Percentiles rank a stretch among this genome's conserved stretches.
phyloP scores from a whole-genome alignment of 2,888 invertebrate species.

The Argyresthia goedartella region DNA sequence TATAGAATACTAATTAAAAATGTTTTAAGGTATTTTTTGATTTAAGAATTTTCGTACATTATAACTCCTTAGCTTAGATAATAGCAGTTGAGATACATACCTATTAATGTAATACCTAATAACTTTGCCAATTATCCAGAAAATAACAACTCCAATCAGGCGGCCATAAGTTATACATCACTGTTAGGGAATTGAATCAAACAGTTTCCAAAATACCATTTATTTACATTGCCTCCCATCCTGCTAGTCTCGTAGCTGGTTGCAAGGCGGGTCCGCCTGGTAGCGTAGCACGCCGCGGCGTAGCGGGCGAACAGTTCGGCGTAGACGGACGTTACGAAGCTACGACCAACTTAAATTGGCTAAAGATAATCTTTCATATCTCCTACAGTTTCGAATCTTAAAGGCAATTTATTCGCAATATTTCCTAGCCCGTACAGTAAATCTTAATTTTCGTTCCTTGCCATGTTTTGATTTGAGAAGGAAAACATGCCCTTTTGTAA shows the following conservation, averaged over 20 bases:
- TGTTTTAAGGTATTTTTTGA: too few relatives aligned
- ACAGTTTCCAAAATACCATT: not conserved
- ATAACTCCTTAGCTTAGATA: too few relatives aligned
- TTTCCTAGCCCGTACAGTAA: not conserved
- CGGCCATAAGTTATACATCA: not conserved
- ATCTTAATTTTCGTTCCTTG: not conserved
- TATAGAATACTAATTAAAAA: too few relatives aligned
- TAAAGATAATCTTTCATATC: slow-evolving; percentile 6
- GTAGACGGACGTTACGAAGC: not conserved
- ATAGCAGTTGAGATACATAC: too few relatives aligned
- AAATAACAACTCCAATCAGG: too few relatives aligned
- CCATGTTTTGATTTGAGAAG: not conserved
- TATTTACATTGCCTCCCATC: not conserved
- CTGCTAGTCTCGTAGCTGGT: not conserved
- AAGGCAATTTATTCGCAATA: not conserved
- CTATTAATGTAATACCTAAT: too few relatives aligned
- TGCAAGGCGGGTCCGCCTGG: too few relatives aligned
- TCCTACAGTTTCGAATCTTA: not conserved
- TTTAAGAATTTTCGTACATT: too few relatives aligned
- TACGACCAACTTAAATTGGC: slow-evolving; percentile 5
- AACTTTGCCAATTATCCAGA: too few relatives aligned
- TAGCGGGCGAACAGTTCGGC: not conserved
- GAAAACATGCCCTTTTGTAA: slow-evolving; percentile 31
- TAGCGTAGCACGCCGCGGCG: not conserved
- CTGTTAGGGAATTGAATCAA: not conserved